Evolutionary conservation across 2,113 vertebrate species (phyloP).

Genomic region (Dicentrarchus labrax): DNA sequence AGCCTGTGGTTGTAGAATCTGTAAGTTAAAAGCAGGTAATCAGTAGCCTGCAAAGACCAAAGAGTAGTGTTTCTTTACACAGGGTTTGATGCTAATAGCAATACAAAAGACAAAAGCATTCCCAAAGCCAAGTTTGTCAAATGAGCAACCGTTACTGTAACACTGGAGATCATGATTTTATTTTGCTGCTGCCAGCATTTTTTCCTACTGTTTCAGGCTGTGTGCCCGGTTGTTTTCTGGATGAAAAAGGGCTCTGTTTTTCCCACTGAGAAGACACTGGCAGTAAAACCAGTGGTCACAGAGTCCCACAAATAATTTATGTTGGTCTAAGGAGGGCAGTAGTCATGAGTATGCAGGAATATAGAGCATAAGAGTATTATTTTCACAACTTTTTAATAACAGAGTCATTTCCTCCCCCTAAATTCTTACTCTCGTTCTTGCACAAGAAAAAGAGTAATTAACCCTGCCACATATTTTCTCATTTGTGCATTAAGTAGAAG

Average conservation of each 20-base stretch:
- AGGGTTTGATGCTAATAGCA: neutral
- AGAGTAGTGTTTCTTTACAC: neutral
- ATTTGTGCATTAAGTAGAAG: neutral
- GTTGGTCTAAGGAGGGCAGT: slow-evolving; percentile 13
- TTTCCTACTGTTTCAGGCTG: neutral
- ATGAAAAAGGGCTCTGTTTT: neutral
- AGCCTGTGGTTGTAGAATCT: neutral
- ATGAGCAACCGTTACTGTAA: slow-evolving; percentile 17
- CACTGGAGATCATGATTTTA: neutral
- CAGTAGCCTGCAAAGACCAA: neutral
- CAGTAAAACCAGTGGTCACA: slow-evolving; percentile 2
- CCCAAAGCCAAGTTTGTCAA: slow-evolving; percentile 11
- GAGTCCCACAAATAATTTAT: slow-evolving; percentile 20
- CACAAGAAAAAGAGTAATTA: neutral
- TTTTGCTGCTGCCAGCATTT: slow-evolving; percentile 3
- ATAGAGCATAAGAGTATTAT: neutral
- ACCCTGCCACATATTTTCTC: neutral
- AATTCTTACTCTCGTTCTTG: neutral
- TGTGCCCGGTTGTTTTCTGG: slow-evolving; percentile 25
- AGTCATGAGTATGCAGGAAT: slow-evolving; percentile 4
- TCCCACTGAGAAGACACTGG: neutral
- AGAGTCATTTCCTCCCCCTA: neutral
- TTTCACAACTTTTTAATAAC: neutral
- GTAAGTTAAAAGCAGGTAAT: neutral
- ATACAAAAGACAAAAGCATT: slow-evolving; percentile 16